Evolutionary conservation across 2,888 invertebrate species (phyloP), one percentile per base, ranked within the genome.

Genomic region (Netelia fuscicornis): DNA sequence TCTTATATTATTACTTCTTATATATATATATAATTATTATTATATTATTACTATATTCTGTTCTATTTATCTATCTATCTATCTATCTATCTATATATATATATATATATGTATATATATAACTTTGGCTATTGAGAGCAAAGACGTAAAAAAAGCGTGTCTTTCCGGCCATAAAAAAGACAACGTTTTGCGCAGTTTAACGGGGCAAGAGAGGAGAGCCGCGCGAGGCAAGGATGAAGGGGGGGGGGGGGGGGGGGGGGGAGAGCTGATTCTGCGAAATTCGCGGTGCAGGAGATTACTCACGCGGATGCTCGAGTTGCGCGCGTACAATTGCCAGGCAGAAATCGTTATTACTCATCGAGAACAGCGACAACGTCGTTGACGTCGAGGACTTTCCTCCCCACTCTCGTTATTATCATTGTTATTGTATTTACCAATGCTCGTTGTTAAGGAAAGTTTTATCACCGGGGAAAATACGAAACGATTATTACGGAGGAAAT

Each of bases 151-250:
- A 71, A 64, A 30, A 17, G 13, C 71, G 56, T 67, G 13, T 67
- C 67, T 77, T 72, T 76, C 76, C 72, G 77, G 81, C 48, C 67
- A 72, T 84, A 80, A 85, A 78, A 85, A 81, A 44, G 52, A 71
- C 64, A 70, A 79, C 76, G 56, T 64, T 71, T 80, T 67, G 80
- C 52, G 44, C 72, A 42, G 62, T 52, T 44, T n/a, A 44, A 25
- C 37, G 23, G 56, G 42, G 60, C 17, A 70, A 70, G 54, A 25
- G 25, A 25, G 25, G 2, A 25, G 25, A 25, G 25, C 25, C 25
- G 25, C 25, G 25, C 37, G 23, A 44, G 42, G 60, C 17, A 70
- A 70, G 54, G 48, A n/a, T 13, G 67, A 17, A 42, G 17, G 10
- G 64, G 13, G 48, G 10, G 48, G 20, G 13, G n/a, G 48, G 20